Evolutionary conservation across 2,113 vertebrate genomes (phyloP), one percentile per base, ranked within the genome.

Genomic region (Phylloscopus trochilus): DNA sequence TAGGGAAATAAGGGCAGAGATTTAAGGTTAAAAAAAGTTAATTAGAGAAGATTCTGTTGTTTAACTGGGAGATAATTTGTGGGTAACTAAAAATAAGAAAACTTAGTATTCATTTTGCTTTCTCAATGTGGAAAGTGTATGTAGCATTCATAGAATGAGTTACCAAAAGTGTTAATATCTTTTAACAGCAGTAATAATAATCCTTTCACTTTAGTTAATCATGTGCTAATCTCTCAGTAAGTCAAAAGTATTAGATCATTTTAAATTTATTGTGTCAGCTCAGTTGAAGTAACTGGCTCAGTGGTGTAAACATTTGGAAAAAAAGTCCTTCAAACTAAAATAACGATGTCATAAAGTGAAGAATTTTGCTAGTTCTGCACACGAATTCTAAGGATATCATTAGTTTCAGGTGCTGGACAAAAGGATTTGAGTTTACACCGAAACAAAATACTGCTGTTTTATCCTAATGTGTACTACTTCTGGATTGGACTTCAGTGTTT

Each of bases 221-320:
- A 97, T 94, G 98, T 98, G 98, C 97, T 98, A 98, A 98, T 98
- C 98, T 97, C 24, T 96, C 97, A 95, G 96, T 98, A 97, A 98
- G 90, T 98, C 96, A 94, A 68, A 97, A 94, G 93, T 94, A 97
- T 98, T 98, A 97, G 96, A 95, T 97, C 92, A 95, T 97, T 98
- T 97, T 78, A 96, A 97, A 97, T 95, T 96, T 94, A 97, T 97
- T 97, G 96, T 97, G 96, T 98, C 94, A 96, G 89, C 91, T 97
- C 93, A 97, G 91, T 87, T 2, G 27, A 97, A 97, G 92, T 96
- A 97, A 97, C 96, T 97, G 87, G 76, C 62, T 8, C 90, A 89
- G 78, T 94, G 63, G 89, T 97, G 87, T 96, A 97, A 96, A 96
- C 90, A 91, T 97, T 96, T 96, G 75, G 85, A 95, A 94, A 92